Conservation (phyloP, 2,113 vertebrate genomes). For the Perccottus glenii region DNA sequence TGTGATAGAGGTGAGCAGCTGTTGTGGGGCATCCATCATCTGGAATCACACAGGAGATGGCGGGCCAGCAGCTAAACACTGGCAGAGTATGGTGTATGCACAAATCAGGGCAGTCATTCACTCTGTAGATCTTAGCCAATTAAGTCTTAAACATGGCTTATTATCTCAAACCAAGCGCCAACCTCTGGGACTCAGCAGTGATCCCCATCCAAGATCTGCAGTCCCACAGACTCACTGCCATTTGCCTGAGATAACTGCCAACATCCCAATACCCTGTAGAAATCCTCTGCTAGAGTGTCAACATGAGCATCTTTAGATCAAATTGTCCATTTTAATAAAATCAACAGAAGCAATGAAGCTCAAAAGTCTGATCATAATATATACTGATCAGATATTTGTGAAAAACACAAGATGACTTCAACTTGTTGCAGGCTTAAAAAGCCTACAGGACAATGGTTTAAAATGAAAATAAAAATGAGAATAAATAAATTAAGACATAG, state of each 20-base stretch:
- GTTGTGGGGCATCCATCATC: conserved; percentile 47
- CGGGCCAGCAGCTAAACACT: neutral
- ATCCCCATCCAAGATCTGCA: neutral
- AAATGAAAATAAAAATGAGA: too few species aligned
- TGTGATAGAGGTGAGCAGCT: conserved; percentile 52
- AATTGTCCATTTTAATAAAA: too few species aligned
- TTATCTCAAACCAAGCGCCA: neutral
- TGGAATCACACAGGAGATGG: conserved; percentile 50
- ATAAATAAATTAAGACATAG: too few species aligned
- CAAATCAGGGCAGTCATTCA: neutral
- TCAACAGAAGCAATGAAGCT: too few species aligned
- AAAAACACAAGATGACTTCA: too few species aligned
- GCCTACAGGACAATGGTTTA: too few species aligned
- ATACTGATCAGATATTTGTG: too few species aligned
- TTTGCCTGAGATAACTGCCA: neutral
- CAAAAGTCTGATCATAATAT: too few species aligned
- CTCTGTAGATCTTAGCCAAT: conserved; percentile 8
- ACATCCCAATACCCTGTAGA: neutral
- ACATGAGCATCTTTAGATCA: too few species aligned
- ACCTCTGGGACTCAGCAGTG: neutral
- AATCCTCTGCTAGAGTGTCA: neutral
- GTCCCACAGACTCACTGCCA: neutral
- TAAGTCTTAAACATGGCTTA: conserved; percentile 1
- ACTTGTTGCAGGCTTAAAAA: too few species aligned
- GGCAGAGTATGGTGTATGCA: neutral